A percentile compares a stretch with the other conserved stretches of the same genome.
These are phyloP conservation scores for Psittacara wagleri DNA, from an alignment of 2,113 vertebrate genomes.

Conservation along the genomic window DNA sequence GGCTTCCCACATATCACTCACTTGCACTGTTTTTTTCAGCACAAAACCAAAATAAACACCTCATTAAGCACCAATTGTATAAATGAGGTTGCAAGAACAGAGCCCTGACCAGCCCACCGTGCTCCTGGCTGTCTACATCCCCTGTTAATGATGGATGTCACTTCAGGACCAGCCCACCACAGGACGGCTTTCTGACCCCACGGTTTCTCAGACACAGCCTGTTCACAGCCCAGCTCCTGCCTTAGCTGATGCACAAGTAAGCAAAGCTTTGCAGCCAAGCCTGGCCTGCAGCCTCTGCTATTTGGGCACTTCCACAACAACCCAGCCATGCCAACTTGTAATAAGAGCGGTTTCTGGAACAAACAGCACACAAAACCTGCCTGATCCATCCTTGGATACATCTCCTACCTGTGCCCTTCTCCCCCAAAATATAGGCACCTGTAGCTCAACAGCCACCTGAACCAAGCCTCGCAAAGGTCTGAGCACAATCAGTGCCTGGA, in stretches of 20 bases:
- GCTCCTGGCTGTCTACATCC: background rate
- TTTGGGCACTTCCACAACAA: background rate
- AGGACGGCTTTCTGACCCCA: background rate
- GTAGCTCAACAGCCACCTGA: background rate
- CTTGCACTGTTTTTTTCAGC: conserved; percentile 19
- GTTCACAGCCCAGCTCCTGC: background rate
- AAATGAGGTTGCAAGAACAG: background rate
- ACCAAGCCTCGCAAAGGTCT: rapidly evolving
- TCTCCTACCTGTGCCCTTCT: background rate
- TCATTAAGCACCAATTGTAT: conserved; percentile 9
- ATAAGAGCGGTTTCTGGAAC: background rate
- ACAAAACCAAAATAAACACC: conserved; percentile 19
- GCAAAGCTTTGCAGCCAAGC: background rate
- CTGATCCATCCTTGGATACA: background rate
- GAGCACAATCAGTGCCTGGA: background rate
- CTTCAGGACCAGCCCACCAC: background rate
- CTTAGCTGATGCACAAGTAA: background rate
- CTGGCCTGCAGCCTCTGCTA: background rate
- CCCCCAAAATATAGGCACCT: background rate
- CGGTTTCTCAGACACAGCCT: background rate
- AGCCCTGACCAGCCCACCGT: background rate
- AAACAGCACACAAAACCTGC: background rate
- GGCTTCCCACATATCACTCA: background rate
- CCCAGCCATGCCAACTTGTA: background rate
- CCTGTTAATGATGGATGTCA: background rate